Conservation (phyloP, 1,140 invertebrate genomes). For the Periplaneta americana region DNA sequence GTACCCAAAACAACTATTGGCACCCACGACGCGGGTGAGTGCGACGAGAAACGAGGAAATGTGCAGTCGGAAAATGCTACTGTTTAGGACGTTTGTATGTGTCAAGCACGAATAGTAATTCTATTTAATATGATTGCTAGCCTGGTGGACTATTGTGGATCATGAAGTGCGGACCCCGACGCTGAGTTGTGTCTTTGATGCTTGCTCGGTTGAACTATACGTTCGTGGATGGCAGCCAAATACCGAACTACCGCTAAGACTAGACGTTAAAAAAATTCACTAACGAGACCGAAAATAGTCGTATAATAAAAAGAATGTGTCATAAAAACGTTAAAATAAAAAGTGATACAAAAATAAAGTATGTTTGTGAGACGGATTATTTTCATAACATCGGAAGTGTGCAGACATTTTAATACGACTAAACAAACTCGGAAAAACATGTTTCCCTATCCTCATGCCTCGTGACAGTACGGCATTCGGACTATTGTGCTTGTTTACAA, state of each 20-base stretch:
- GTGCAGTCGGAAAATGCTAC: too few relatives aligned
- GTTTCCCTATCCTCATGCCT: not conserved
- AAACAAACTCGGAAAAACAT: not conserved
- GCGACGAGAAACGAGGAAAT: too few relatives aligned
- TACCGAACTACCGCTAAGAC: not conserved
- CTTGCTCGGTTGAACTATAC: not conserved
- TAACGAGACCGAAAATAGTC: not conserved
- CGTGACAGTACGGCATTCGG: too few relatives aligned
- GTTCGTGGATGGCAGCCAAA: not conserved
- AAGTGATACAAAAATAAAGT: not conserved
- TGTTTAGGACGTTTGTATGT: too few relatives aligned
- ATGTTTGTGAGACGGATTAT: not conserved
- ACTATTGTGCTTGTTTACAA: too few relatives aligned
- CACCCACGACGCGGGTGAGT: too few relatives aligned
- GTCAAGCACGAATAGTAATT: too few relatives aligned
- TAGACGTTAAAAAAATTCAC: not conserved
- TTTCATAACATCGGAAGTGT: not conserved
- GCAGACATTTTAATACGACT: not conserved
- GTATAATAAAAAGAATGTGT: not conserved
- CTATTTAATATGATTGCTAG: too few relatives aligned
- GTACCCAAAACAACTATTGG: too few relatives aligned
- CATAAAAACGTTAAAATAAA: not conserved
- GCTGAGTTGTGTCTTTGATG: not conserved
- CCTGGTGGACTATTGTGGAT: too few relatives aligned
- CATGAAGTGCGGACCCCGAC: too few relatives aligned